These are phyloP conservation scores for Brachystomella parvula DNA, from an alignment of 1,140 invertebrate genomes.

Conservation along the genomic window DNA sequence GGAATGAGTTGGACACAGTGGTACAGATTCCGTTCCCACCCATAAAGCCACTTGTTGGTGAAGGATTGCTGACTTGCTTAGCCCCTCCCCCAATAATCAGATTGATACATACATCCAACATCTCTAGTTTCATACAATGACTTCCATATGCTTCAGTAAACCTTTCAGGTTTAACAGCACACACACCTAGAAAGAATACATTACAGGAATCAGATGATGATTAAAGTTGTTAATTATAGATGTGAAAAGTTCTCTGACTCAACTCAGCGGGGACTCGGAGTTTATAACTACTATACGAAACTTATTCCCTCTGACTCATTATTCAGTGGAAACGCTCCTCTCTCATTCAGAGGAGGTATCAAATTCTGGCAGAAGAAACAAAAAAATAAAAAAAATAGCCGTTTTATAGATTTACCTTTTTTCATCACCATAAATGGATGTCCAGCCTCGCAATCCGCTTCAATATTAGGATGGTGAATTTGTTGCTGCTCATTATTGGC, in stretches of 20 bases:
- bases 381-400: no score
- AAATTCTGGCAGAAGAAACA: no score
- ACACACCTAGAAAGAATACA: constrained; percentile 43
- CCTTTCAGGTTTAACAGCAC: constrained; percentile 42
- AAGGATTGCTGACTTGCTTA: neutral
- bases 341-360: no score
- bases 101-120: constrained; percentile 40
- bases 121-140: constrained; percentile 42
- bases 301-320: no score
- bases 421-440: constrained; percentile 45
- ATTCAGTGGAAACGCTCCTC: no score
- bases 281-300: no score
- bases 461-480: constrained; percentile 38
- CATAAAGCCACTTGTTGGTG: neutral
- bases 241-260: no score
- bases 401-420: constrained; percentile 44
- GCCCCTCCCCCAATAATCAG: neutral
- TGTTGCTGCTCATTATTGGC: constrained; percentile 26
- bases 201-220: neutral
- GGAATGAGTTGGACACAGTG: neutral
- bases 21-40: neutral
- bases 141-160: constrained; percentile 45
- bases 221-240: neutral
- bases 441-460: constrained; percentile 41
- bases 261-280: neutral